Evolutionary conservation across 2,797 vertebrate species (phyloP), one percentile per base, ranked within the genome.

Genomic region (Vireo griseus): DNA sequence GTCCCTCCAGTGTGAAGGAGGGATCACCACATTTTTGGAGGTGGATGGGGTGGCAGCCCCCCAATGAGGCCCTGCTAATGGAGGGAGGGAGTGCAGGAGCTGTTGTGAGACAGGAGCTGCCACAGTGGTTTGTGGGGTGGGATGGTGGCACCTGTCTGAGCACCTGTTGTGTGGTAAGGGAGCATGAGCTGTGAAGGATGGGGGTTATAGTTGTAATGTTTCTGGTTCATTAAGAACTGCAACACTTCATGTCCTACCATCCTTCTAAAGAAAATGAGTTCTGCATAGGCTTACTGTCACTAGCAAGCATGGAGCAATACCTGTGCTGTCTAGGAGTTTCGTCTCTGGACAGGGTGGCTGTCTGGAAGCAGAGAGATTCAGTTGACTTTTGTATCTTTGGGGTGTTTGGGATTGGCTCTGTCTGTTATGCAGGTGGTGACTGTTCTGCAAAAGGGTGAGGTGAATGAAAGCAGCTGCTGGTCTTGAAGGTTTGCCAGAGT

Each of bases 71-170:
- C 35, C 31, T 63, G 33, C 37, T 2, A 0, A 55, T 44, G 18
- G 18, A 79, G 11, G 11, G 15, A 39, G 14, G 13, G 22, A 37
- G 13, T 1, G 1, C 16, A 10, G 5, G n/a, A 67, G 24, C 26
- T 0, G 0, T 3, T 6, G 1, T 51, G 33, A 35, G 29, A 24
- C 0, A 0, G 58, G 29, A 54, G n/a, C 47, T 3, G 26, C 48
- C 10, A 4, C 16, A 26, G 29, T 42, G n/a, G 10, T 69, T 71
- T 44, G 39, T 37, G 20, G 26, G 2, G 3, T 79, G 35, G n/a
- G 21, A 37, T 62, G 19, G 11, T 63, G n/a, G 9, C 33, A 47
- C 5, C 42, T 73, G 37, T 69, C 24, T 73, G 42, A 69, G 28
- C 25, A 48, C 18, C 25, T 13, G 0, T n/a, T 83, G 28, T 21